Conservation (phyloP, 2,888 invertebrate species). For the Lasioglossum morio region DNA sequence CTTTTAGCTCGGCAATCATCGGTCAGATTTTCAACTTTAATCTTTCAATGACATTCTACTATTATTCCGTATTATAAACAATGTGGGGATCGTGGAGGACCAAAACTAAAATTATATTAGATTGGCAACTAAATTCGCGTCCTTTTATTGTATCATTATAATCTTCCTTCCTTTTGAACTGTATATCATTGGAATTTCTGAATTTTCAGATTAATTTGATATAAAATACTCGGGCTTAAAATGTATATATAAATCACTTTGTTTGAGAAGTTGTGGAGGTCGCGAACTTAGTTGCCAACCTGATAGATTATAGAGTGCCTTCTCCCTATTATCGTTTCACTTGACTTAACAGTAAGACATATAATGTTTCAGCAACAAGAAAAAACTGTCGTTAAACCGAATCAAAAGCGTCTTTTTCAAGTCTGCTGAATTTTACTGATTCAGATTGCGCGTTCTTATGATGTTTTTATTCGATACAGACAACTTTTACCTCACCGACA, state of each 20-base stretch:
- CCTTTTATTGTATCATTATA: too few relatives aligned
- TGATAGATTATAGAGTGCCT: neutral
- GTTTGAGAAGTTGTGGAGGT: too few relatives aligned
- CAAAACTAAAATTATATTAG: too few relatives aligned
- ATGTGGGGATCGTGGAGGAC: neutral
- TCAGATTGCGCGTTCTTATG: neutral
- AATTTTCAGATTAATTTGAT: too few relatives aligned
- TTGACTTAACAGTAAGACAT: neutral
- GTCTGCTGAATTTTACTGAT: neutral
- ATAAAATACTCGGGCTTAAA: too few relatives aligned
- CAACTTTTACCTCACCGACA: conserved; percentile 94
- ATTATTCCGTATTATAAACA: neutral
- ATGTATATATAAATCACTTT: too few relatives aligned
- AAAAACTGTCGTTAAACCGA: neutral
- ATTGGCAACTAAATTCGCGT: too few relatives aligned
- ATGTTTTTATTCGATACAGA: conserved; percentile 78
- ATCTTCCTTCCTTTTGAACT: too few relatives aligned
- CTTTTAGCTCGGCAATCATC: neutral
- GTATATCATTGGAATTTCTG: too few relatives aligned
- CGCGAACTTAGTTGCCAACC: too few relatives aligned
- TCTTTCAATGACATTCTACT: neutral
- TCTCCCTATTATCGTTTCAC: neutral
- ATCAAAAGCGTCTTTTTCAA: neutral
- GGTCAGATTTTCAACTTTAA: neutral
- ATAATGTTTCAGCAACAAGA: neutral